Base-by-base conservation (phyloP, 1,140 invertebrate species). In the Galendromus occidentalis region DNA sequence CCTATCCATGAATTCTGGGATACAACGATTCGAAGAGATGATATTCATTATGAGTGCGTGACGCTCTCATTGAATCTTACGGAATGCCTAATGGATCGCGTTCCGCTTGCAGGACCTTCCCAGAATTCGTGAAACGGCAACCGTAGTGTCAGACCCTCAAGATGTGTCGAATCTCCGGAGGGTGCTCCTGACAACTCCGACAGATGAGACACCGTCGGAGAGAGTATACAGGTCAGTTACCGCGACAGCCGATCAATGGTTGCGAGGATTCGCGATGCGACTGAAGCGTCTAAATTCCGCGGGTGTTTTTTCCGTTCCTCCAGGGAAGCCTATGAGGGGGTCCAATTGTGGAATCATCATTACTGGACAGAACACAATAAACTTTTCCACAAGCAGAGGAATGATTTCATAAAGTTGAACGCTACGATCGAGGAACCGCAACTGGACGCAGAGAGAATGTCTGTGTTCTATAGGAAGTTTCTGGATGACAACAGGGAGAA, bases 61-160 rank as follows among this genome's bases (percentile, higher is more conserved):
- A 9, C n/a, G n/a, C n/a, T n/a, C n/a, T n/a, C n/a, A 39, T 6
- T 39, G 33, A 39, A 39, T 39, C 33, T 39, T 39, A 39, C 4
- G 4, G 9, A 39, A 9, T 39, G 4, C 9, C 33, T 9, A 39
- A 39, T 6, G 9, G 4, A 9, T 39, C 33, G 4, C 33, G n/a
- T n/a, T n/a, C n/a, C n/a, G n/a, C n/a, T n/a, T n/a, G 45, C 51
- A 59, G 51, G 51, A 59, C 33, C 51, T 59, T 25, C 51, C 20
- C 14, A 17, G 51, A 14, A 59, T 33, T 9, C 22, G 25, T 17
- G 25, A 29, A 25, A 22, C 14, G 1, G 1, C 25, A 17, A 59
- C 51, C 25, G 51, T 59, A 17, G 51, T 59, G 22, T 25, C 51
- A 14, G 25, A 25, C 2, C 51, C 51, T 59, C 17, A 59, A 6